phyloP scores from a whole-genome alignment of 2,888 invertebrate genomes.

The Synergus itoensis region DNA sequence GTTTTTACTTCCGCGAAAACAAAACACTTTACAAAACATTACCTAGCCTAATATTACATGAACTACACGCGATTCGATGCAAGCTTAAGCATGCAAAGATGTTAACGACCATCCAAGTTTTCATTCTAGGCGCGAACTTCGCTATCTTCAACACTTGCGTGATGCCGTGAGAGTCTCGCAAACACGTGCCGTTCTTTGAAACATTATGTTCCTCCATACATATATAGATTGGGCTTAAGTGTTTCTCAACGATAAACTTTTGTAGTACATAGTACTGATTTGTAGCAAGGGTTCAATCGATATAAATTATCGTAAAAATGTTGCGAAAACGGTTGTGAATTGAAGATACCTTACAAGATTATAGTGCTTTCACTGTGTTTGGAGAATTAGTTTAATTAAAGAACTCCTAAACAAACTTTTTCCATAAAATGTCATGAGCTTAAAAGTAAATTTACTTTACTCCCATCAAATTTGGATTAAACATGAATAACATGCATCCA shows the following conservation, averaged over 20 bases:
- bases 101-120: slow-evolving; percentile 7
- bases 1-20: slow-evolving; percentile 1
- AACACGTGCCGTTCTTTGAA: slow-evolving; percentile 10
- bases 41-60: not conserved
- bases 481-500: too few relatives aligned
- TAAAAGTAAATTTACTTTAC: too few relatives aligned
- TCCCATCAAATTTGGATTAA: too few relatives aligned
- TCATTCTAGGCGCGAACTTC: not conserved
- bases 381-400: too few relatives aligned
- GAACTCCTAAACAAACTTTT: too few relatives aligned
- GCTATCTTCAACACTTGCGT: not conserved
- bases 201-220: not conserved
- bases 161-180: slow-evolving; percentile 13
- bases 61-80: not conserved
- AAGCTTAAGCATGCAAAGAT: not conserved
- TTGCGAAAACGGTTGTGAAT: not conserved
- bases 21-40: slow-evolving; percentile 18
- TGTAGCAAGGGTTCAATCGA: not conserved
- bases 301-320: not conserved
- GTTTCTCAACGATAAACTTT: not conserved
- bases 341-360: too few relatives aligned
- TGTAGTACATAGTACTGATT: not conserved
- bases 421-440: too few relatives aligned
- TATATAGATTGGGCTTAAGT: not conserved
- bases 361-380: too few relatives aligned